Evolutionary conservation across 2,888 invertebrate genomes (phyloP), one percentile per base, ranked within the genome.

Genomic region (Lissocephala sabroskyi): DNA sequence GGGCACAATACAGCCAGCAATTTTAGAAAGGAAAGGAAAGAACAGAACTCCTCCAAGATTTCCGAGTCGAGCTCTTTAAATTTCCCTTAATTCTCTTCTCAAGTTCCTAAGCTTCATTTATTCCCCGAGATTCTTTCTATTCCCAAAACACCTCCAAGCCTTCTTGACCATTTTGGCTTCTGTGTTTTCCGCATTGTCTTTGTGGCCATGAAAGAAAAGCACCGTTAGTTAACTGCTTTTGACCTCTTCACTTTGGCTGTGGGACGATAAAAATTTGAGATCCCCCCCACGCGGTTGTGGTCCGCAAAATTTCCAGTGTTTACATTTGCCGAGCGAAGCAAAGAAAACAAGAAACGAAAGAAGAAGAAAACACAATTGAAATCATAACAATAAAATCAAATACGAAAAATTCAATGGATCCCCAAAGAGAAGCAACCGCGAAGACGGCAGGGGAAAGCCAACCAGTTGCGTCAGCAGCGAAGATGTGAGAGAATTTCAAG

Each of bases 301-400:
- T 45, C 23, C 30, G 28, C 47, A 41, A 63, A 66, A 59, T 63
- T 66, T 62, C 52, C 41, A 47, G 75, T 61, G 71, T 75, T 71
- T 75, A 77, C 65, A 70, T 52, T n/a, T n/a, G n/a, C n/a, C n/a
- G n/a, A 48, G 64, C 51, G 56, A 65, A n/a, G n/a, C n/a, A n/a
- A n/a, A n/a, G n/a, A n/a, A n/a, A n/a, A n/a, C n/a, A n/a, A n/a
- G n/a, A n/a, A n/a, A n/a, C n/a, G n/a, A n/a, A n/a, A n/a, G n/a
- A n/a, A n/a, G n/a, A n/a, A n/a, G n/a, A n/a, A n/a, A 56, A 66
- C 3, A 67, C 65, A 68, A 65, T 65, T 65, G 79, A 67, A 75
- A 64, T 67, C 70, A 65, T 65, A 65, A 62, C 58, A 66, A 66
- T 65, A 65, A 79, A 73, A 76, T 65, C 62, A 70, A 76, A 61